phyloP scores from a whole-genome alignment of 2,113 vertebrate genomes.

The Okapia johnstoni region DNA sequence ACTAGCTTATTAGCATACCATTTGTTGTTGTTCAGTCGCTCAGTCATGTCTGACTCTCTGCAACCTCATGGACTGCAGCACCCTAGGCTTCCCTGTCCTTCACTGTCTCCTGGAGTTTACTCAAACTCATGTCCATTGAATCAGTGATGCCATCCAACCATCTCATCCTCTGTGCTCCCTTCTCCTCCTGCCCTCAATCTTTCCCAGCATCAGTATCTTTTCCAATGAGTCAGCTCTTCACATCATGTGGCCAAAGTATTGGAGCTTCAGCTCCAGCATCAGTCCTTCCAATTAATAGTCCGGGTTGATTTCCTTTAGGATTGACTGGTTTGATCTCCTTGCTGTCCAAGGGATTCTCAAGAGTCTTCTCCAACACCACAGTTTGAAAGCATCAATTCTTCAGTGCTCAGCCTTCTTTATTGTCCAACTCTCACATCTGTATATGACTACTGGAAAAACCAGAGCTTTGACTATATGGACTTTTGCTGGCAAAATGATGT shows the following conservation, averaged over 20 bases:
- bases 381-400: not conserved
- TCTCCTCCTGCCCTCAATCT: not conserved
- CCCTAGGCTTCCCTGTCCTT: not conserved
- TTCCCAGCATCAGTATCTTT: not conserved
- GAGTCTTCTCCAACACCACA: not conserved
- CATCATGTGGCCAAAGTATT: not conserved
- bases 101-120: not conserved
- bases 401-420: not conserved
- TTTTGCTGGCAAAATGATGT: not conserved
- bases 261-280: not conserved
- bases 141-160: not conserved
- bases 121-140: not conserved
- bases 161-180: not conserved
- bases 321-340: not conserved
- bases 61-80: not conserved
- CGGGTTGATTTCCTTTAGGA: not conserved
- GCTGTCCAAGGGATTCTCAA: not conserved
- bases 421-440: not conserved
- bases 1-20: slow-evolving; percentile 58
- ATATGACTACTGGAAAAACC: not conserved
- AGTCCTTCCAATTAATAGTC: not conserved
- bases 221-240: not conserved
- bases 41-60: not conserved
- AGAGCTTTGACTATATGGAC: not conserved
- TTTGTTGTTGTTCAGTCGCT: not conserved